Base-by-base conservation (phyloP, 2,113 vertebrate species). In the Sigmodon hispidus region DNA sequence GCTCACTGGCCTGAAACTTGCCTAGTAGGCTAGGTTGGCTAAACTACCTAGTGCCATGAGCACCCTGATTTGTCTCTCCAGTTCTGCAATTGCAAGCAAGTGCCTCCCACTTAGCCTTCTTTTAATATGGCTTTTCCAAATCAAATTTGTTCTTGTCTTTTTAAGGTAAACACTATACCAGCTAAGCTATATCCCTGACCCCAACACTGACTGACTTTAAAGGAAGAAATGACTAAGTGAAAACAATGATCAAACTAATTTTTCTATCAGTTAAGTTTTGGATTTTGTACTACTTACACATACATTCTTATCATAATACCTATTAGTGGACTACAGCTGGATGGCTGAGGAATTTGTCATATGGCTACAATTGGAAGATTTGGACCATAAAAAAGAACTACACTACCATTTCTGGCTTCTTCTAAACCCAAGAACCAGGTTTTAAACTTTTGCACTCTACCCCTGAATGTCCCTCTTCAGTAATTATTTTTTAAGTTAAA, bases 401-500 rank as follows among this genome's bases (percentile, higher is more conserved):
- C 9, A 87, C 6, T 89, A 73, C 19, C 80, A 90, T 92, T 88
- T n/a, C 87, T 21, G 21, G 26, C 70, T 96, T 94, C 72, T 59
- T 88, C 3, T 43, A n/a, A 63, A 3, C 36, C 31, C 22, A 9
- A 94, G n/a, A 94, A 8, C n/a, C 16, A 55, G 36, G 55, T 67
- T 93, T 72, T 94, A 88, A 76, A 61, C 15, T 75, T 87, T 88
- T 63, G 70, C 36, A 79, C 43, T 52, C 5, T 21, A 45, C 8
- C 12, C 52, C 19, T 61, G 22, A 61, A 70, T 84, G 7, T 75
- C 34, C 24, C 59, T 93, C 69, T 87, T 96, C 92, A 73, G 84
- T 90, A 93, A 89, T 79, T 34, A 55, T 77, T 94, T 85, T 95
- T 75, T 50, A 29, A 79, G 21, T 93, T 15, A 89, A 94, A 94